phyloP scores from a whole-genome alignment of 30 jellyfish, hydroid and myxozoan species.

The Sanderia malayensis region DNA sequence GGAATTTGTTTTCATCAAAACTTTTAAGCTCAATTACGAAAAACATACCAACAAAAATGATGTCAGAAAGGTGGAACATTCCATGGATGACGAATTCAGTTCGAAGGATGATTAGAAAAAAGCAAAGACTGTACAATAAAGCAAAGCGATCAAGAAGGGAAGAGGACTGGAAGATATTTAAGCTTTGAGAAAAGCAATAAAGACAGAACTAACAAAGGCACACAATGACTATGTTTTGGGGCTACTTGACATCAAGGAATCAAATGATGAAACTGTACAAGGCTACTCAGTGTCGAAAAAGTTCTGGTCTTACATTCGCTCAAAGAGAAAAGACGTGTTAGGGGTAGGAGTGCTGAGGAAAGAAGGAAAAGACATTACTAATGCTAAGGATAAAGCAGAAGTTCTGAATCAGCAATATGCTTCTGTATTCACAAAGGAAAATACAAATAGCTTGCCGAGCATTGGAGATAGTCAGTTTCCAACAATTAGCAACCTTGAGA shows the following conservation, averaged over 20 bases:
- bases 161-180: constrained; percentile 46
- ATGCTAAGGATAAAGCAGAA: constrained; percentile 33
- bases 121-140: constrained; percentile 55
- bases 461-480: constrained; percentile 29
- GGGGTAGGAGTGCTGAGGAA: constrained; percentile 41
- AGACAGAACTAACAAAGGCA: constrained; percentile 49
- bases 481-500: constrained; percentile 50
- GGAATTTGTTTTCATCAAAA: constrained; percentile 23
- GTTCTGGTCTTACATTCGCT: constrained; percentile 47
- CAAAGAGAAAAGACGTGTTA: constrained; percentile 24
- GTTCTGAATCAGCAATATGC: constrained; percentile 33
- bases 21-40: constrained; percentile 25
- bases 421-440: constrained; percentile 44
- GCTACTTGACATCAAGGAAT: constrained; percentile 50
- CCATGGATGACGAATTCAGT: constrained; percentile 49
- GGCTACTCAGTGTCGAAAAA: constrained; percentile 51
- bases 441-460: constrained; percentile 17
- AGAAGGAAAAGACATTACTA: constrained; percentile 44
- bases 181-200: constrained; percentile 48
- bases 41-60: constrained; percentile 34
- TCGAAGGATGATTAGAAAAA: constrained; percentile 30
- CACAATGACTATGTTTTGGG: constrained; percentile 52
- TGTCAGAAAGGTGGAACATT: constrained; percentile 31
- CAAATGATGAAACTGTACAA: constrained; percentile 26
- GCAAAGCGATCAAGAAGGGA: constrained; percentile 51